Percentiles rank a stretch among this genome's conserved stretches.
These are phyloP conservation scores for Harpalus rubripes DNA, from an alignment of 2,888 invertebrate species.

Conservation along the genomic window DNA sequence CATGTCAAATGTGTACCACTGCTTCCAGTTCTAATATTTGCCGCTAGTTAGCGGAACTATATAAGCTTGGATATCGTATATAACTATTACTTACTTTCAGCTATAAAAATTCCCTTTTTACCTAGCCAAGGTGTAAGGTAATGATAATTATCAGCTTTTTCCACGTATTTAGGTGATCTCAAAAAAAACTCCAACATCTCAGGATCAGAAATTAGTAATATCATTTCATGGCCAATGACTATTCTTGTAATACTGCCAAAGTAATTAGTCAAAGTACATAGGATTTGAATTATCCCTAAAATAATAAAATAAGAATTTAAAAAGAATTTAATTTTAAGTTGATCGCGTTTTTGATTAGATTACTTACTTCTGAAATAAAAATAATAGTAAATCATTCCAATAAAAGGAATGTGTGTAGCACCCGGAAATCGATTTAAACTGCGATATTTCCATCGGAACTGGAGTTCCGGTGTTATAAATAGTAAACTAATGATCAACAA, in stretches of 20 bases:
- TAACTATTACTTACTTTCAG: background rate
- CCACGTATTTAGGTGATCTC: conserved; percentile 26
- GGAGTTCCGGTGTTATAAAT: background rate
- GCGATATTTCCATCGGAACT: conserved; percentile 21
- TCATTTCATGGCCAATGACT: background rate
- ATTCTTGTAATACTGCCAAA: background rate
- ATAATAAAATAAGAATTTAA: no score
- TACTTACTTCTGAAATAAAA: no score
- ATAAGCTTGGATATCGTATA: no score
- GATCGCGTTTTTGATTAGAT: no score
- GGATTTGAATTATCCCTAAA: no score
- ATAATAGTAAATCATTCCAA: background rate
- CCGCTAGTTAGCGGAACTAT: no score
- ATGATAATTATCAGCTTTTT: conserved; percentile 31
- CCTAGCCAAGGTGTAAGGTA: conserved; percentile 37
- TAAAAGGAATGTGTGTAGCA: conserved; percentile 6
- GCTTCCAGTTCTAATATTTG: no score
- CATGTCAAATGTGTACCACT: no score
- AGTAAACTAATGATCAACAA: background rate
- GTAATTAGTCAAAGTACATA: background rate
- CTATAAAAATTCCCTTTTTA: background rate
- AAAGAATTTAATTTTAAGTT: no score
- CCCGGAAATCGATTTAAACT: conserved; percentile 33
- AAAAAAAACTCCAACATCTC: conserved; percentile 52
- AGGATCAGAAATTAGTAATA: conserved; percentile 13